A percentile compares a stretch with the other conserved stretches of the same genome.
phyloP scores from a whole-genome alignment of 2,888 invertebrate species.

The Andrena hattorfiana region DNA sequence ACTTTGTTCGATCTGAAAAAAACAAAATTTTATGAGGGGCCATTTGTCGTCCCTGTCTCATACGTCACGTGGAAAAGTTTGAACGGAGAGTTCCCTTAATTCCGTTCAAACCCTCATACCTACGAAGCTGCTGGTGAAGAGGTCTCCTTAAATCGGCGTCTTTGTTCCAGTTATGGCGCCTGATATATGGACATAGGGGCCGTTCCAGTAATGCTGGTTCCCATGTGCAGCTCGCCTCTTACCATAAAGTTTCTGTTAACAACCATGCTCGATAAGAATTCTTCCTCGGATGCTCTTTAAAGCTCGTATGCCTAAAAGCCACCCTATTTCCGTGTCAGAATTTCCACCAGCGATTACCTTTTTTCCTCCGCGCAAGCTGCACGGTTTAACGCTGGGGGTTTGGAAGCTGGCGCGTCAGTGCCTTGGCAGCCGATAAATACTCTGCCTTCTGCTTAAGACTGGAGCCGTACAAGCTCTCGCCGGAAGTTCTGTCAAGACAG shows the following conservation, averaged over 20 bases:
- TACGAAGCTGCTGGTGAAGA: conserved; percentile 54
- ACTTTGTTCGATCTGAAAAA: too few relatives aligned
- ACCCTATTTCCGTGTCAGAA: not conserved
- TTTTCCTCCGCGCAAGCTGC: not conserved
- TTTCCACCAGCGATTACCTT: not conserved
- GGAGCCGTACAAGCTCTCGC: not conserved
- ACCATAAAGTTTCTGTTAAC: conserved; percentile 7
- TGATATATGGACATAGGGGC: conserved; percentile 61
- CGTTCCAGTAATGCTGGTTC: conserved; percentile 38
- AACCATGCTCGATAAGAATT: conserved; percentile 11
- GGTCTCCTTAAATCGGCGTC: conserved; percentile 64
- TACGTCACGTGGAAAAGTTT: conserved; percentile 42
- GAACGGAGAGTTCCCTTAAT: conserved; percentile 43
- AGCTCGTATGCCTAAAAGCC: not conserved
- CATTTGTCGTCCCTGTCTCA: not conserved
- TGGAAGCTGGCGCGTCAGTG: not conserved
- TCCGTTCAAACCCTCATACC: conserved; percentile 36
- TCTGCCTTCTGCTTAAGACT: not conserved
- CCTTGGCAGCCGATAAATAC: conserved; percentile 5
- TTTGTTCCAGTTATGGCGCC: conserved; percentile 61
- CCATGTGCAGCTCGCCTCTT: conserved; percentile 26
- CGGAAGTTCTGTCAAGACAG: conserved; percentile 31
- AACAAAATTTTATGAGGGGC: too few relatives aligned
- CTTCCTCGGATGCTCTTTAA: too few relatives aligned
- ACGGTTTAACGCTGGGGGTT: not conserved